Percentiles rank a stretch among this genome's conserved stretches.
Conservation (phyloP, 92 coral and sea anemone species). For the Porites rus region DNA sequence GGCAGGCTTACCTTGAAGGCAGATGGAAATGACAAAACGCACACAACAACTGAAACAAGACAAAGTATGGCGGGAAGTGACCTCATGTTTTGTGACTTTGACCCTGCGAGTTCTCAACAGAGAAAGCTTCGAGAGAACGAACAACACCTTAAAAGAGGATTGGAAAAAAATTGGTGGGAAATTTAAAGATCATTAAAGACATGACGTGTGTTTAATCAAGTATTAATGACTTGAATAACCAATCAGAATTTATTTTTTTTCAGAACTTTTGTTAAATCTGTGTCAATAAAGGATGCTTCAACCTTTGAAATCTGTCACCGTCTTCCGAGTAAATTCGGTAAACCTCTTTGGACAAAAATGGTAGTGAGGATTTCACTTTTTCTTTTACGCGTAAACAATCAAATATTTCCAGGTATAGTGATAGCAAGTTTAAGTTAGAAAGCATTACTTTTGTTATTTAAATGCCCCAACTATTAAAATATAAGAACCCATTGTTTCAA, state of each 20-base stretch:
- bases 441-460: no score
- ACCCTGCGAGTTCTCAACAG: background rate
- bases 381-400: no score
- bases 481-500: no score
- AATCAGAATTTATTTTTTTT: background rate
- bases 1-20: conserved; percentile 12
- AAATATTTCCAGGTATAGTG: no score
- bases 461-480: no score
- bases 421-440: no score
- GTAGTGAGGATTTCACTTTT: no score
- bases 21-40: conserved; percentile 16
- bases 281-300: no score
- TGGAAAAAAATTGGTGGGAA: background rate
- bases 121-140: background rate
- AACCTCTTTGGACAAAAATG: no score
- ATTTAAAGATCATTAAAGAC: background rate
- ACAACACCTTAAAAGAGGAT: background rate
- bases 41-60: background rate
- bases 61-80: background rate
- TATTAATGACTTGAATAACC: background rate
- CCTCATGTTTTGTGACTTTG: background rate
- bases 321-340: no score
- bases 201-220: background rate
- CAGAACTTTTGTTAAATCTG: no score
- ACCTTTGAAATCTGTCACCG: no score